Evolutionary conservation across 2,888 invertebrate species (phyloP).

Genomic region (Drosophila acutilabella): DNA sequence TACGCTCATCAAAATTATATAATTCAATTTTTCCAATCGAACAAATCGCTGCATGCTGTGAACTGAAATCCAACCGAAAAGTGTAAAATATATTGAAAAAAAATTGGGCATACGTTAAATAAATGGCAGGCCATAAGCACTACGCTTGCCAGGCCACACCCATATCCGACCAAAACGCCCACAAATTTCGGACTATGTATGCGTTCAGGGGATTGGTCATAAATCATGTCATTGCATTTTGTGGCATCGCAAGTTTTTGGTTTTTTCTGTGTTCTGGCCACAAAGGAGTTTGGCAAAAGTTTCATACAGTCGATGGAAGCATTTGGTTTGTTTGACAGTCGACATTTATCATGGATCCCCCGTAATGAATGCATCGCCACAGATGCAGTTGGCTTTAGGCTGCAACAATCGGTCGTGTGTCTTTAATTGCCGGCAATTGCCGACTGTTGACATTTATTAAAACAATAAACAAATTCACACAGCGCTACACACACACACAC

Average conservation of each 20-base stretch:
- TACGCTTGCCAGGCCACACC: neutral
- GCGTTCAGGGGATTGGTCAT: constrained; percentile 43
- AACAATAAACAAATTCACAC: constrained; percentile 74
- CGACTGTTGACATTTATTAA: constrained; percentile 77
- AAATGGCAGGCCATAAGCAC: constrained; percentile 64
- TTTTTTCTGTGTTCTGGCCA: constrained; percentile 27
- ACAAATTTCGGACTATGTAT: neutral
- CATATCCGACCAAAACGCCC: constrained; percentile 1
- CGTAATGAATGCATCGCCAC: constrained; percentile 30
- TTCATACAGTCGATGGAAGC: constrained; percentile 43
- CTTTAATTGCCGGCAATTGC: constrained; percentile 67
- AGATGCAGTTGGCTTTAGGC: constrained; percentile 23
- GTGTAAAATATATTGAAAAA: neutral
- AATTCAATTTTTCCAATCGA: constrained; percentile 79
- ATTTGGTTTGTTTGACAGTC: constrained; percentile 51
- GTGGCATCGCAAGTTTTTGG: constrained; percentile 45
- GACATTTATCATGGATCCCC: constrained; percentile 61
- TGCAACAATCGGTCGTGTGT: constrained; percentile 25
- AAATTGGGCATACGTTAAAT: constrained; percentile 72
- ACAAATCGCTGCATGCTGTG: constrained; percentile 58
- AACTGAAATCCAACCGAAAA: constrained; percentile 17
- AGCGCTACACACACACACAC: constrained; percentile 1
- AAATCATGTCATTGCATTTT: constrained; percentile 75
- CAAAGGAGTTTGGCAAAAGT: constrained; percentile 40
- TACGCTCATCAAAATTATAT: constrained; percentile 73